phyloP scores from a whole-genome alignment of 2,888 invertebrate genomes.

The Heliconius hortense region DNA sequence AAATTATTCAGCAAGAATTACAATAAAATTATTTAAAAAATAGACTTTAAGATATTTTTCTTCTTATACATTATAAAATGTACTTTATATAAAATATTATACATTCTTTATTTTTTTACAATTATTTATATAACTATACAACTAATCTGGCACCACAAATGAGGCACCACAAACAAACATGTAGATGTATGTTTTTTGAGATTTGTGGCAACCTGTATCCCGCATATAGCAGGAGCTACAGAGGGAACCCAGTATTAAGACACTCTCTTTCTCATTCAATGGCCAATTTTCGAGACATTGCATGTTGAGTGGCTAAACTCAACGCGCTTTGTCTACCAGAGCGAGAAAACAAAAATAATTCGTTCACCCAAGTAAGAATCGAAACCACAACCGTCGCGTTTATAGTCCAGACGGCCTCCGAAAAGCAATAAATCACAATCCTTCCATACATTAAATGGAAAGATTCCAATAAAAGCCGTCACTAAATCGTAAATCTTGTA shows the following conservation, averaged over 20 bases:
- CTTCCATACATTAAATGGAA: slow-evolving; percentile 11
- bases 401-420: neutral
- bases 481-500: slow-evolving; percentile 14
- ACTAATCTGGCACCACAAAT: too few relatives aligned
- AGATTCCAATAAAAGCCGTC: slow-evolving; percentile 5
- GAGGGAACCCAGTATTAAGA: too few relatives aligned
- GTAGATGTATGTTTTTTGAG: too few relatives aligned
- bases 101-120: neutral
- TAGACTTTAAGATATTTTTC: neutral
- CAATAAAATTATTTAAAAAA: neutral
- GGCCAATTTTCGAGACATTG: neutral
- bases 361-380: neutral
- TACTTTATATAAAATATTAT: neutral
- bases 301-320: neutral
- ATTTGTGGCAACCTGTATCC: too few relatives aligned
- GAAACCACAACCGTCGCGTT: neutral
- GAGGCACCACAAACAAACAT: too few relatives aligned
- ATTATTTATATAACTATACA: neutral
- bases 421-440: neutral
- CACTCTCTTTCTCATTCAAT: too few relatives aligned
- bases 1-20: neutral
- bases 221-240: too few relatives aligned
- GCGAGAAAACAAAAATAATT: neutral
- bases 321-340: neutral
- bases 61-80: neutral